A percentile compares a stretch with the other conserved stretches of the same genome.
Evolutionary conservation across 1,140 invertebrate species (phyloP).

Genomic region (Drosophila tristis): DNA sequence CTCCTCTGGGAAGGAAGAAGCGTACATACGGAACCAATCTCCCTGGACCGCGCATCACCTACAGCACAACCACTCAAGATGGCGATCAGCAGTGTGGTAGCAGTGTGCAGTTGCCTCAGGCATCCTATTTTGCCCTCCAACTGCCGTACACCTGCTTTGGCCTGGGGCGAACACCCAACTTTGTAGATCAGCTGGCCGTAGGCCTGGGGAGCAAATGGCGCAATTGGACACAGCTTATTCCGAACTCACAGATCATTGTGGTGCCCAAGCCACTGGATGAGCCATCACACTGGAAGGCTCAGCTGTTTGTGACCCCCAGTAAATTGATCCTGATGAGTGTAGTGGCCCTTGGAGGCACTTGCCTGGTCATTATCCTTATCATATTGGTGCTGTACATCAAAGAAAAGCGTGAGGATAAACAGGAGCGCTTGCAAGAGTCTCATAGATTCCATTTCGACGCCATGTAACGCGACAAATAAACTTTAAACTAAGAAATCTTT

Average conservation of each 20-base stretch:
- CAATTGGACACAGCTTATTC: conserved; percentile 97
- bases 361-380: conserved; percentile 92
- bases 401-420: conserved; percentile 95
- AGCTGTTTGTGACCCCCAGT: conserved; percentile 98
- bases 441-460: conserved; percentile 94
- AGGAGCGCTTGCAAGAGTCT: conserved; percentile 94
- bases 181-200: conserved; percentile 95
- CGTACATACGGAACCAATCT: conserved; percentile 94
- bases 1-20: conserved; percentile 89
- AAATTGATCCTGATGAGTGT: conserved; percentile 96
- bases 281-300: conserved; percentile 94
- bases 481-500: conserved; percentile 22
- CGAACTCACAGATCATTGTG: conserved; percentile 98
- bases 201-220: conserved; percentile 89
- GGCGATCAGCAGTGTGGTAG: conserved; percentile 90
- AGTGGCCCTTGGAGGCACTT: conserved; percentile 94
- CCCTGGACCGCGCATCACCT: conserved; percentile 94
- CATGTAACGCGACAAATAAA: conserved; percentile 85
- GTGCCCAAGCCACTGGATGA: conserved; percentile 93
- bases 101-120: conserved; percentile 95
- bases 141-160: conserved; percentile 98
- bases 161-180: conserved; percentile 97
- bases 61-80: conserved; percentile 93
- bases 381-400: conserved; percentile 96
- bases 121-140: conserved; percentile 95